A percentile compares a stretch with the other conserved stretches of the same genome.
phyloP scores from a whole-genome alignment of 2,888 invertebrate species.

The Steinernema carpocapsae region DNA sequence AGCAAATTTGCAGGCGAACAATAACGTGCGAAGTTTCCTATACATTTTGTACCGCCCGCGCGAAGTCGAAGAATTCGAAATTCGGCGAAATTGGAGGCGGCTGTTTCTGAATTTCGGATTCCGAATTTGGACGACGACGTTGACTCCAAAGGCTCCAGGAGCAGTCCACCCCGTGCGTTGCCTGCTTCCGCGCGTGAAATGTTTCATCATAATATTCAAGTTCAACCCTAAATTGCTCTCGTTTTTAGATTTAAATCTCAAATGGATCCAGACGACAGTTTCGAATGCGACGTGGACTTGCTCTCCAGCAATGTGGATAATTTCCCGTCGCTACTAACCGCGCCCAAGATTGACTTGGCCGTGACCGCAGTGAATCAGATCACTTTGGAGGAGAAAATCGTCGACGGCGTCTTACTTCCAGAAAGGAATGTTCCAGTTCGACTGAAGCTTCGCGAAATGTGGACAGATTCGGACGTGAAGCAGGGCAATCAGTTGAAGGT shows the following conservation, averaged over 20 bases:
- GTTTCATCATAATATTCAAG: no score
- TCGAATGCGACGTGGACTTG: background rate
- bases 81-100: no score
- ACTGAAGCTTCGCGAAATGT: background rate
- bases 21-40: no score
- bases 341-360: background rate
- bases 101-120: no score
- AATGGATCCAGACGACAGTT: conserved; percentile 25
- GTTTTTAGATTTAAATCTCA: background rate
- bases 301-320: background rate
- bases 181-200: no score
- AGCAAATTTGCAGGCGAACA: no score
- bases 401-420: background rate
- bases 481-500: background rate
- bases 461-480: conserved; percentile 16
- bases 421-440: background rate
- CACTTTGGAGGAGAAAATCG: background rate
- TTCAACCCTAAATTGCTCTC: no score
- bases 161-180: no score
- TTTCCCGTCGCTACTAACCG: conserved; percentile 5
- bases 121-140: no score
- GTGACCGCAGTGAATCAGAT: background rate
- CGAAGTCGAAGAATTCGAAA: no score
- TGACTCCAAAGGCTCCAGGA: no score
- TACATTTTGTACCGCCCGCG: no score